Evolutionary conservation across 2,888 invertebrate genomes (phyloP), one percentile per base, ranked within the genome.

Genomic region (Melanotus villosus): DNA sequence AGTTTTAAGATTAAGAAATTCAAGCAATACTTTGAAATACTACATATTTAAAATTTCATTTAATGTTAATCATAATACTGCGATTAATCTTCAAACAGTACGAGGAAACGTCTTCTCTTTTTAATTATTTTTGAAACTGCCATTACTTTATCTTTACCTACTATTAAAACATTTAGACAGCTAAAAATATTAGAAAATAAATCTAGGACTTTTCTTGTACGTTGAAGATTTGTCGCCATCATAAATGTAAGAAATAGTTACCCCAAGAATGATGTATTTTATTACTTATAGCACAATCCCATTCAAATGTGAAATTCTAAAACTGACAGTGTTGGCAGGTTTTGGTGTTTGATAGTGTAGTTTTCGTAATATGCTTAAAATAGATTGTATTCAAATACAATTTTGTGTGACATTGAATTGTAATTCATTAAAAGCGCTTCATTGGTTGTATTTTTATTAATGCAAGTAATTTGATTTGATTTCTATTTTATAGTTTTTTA

Each of bases 331-430:
- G 32, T 52, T 52, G 52, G 52, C 52, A 34, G 32, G 19, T 52
- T 52, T 52, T 52, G 32, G 26, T 34, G 52, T 52, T 52, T 32
- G 52, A 52, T 56, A 56, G 56, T 14, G 16, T 56, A 56, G 56
- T 56, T 56, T 56, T 38, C 56, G 18, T 56, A 38, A 38, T 56
- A 34, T 36, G 56, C 56, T 56, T 56, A 56, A 14, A 32, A 56
- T 56, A 56, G 56, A 38, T 45, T 60, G 32, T 60, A 60, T 60
- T 34, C 32, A 60, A n/a, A 34, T 47, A 60, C 38, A 47, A 19
- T 60, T n/a, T 45, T 60, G 59, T 60, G 59, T 45, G 59, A 60
- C 21, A 30, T 45, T 52, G 30, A 32, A 52, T 52, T 52, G 52
- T 52, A 52, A 52, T 52, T 52, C 18, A 32, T 52, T 32, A 52